Evolutionary conservation across 1,140 invertebrate species (phyloP), one percentile per base, ranked within the genome.

Genomic region (Drosophila pandora): DNA sequence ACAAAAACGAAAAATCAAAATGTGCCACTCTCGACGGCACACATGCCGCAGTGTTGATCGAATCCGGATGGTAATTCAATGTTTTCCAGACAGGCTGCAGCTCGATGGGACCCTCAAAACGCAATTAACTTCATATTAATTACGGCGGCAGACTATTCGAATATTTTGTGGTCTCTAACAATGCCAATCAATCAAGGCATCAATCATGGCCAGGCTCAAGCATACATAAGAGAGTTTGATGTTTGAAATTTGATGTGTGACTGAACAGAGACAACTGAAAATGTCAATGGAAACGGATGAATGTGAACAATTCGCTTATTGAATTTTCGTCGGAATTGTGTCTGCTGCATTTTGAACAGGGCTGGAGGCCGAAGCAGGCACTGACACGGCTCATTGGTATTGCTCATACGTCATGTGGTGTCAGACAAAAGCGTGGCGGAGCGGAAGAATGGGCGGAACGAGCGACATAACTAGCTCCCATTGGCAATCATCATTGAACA

Each of bases 231-330:
- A 59, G 39, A 54, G 53, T 59, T 59, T 34, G 68, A 58, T 57
- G 47, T 25, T 30, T 45, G 50, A 43, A 8, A 52, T 69, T 58
- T 43, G 64, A 58, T 68, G 41, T 25, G 22, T 28, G 50, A 7
- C n/a, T 3, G 34, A 37, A 37, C 3, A 37, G 54, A 45, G 48
- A 54, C 43, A 48, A 41, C 48, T 54, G 50, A 39, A 32, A 54
- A 22, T 43, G n/a, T 39, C 32, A 71, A 13, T 71, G 57, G 47
- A 71, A 61, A 62, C 49, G 68, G 45, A 73, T 63, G 63, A 73
- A 65, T 73, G 60, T 22, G 49, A 72, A 60, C 65, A 70, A 73
- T 74, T 73, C 52, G 37, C 0, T 74, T 74, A 64, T 77, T 69
- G 64, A 63, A 52, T 70, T 70, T 62, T 50, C 58, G 34, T 13